Conservation (phyloP, 2,113 vertebrate genomes). For the Sprattus sprattus region DNA sequence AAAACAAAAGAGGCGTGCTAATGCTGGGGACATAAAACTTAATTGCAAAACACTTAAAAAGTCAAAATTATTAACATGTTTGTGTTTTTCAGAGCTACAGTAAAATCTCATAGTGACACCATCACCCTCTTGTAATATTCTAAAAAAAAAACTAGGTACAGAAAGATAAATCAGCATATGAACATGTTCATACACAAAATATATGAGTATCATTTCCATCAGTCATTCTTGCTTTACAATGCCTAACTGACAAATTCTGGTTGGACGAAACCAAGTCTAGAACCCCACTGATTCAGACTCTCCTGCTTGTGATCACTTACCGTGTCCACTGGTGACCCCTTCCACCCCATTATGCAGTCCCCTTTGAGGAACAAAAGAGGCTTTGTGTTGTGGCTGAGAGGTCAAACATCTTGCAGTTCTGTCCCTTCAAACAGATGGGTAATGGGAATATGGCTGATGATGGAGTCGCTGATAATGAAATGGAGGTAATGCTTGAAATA, state of each 20-base stretch:
- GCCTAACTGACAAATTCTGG: conserved; percentile 37
- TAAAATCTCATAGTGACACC: too few species aligned
- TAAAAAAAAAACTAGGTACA: not conserved
- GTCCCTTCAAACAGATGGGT: conserved; percentile 42
- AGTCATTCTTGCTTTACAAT: not conserved
- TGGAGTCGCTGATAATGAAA: conserved; percentile 40
- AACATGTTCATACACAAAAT: not conserved
- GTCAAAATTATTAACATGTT: too few species aligned
- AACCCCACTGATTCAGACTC: conserved; percentile 46
- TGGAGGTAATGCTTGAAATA: conserved; percentile 35
- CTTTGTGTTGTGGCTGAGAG: conserved; percentile 49
- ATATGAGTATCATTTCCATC: not conserved
- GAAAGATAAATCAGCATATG: not conserved
- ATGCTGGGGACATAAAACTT: too few species aligned
- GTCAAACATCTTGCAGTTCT: conserved; percentile 39
- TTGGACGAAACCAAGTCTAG: conserved; percentile 46
- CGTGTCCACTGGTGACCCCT: conserved; percentile 49
- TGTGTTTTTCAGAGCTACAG: too few species aligned
- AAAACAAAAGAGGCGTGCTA: too few species aligned
- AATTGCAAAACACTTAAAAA: too few species aligned
- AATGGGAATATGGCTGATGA: conserved; percentile 50
- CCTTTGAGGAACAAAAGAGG: conserved; percentile 52
- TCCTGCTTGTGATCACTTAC: conserved; percentile 51
- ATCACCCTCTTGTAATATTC: too few species aligned
- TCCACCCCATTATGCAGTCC: conserved; percentile 49